Percentiles rank a stretch among this genome's conserved stretches.
Evolutionary conservation across 1,140 invertebrate genomes (phyloP).

Genomic region (Drosophila serrata): DNA sequence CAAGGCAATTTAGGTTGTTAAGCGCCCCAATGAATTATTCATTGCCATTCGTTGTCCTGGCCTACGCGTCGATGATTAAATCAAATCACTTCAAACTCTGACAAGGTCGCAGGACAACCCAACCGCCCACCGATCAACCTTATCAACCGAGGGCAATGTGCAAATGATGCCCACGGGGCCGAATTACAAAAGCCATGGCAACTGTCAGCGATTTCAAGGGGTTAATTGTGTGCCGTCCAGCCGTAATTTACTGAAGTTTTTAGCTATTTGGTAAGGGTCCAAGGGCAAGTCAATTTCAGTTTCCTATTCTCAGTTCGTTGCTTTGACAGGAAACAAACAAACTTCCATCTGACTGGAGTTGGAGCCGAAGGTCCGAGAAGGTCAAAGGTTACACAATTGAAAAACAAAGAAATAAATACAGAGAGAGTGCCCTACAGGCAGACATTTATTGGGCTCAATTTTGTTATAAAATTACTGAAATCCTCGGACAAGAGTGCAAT

Average conservation of each 20-base stretch:
- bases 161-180: constrained; percentile 38
- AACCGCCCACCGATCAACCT: constrained; percentile 16
- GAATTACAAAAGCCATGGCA: constrained; percentile 35
- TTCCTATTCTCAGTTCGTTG: constrained; percentile 64
- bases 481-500: not conserved
- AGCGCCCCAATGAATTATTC: constrained; percentile 59
- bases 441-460: constrained; percentile 21
- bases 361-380: constrained; percentile 49
- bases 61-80: constrained; percentile 69
- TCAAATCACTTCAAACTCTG: constrained; percentile 54
- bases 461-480: constrained; percentile 16
- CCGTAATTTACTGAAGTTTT: constrained; percentile 34
- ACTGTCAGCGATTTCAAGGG: constrained; percentile 31
- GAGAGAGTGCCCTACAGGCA: not conserved
- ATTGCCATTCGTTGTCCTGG: constrained; percentile 47
- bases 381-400: constrained; percentile 60
- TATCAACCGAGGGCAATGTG: constrained; percentile 24
- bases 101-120: constrained; percentile 35
- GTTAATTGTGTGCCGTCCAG: constrained; percentile 49
- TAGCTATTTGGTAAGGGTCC: constrained; percentile 20
- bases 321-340: constrained; percentile 70
- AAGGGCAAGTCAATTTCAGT: constrained; percentile 35
- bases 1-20: constrained; percentile 41
- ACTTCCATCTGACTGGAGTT: constrained; percentile 44
- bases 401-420: constrained; percentile 42